A percentile compares a stretch with the other conserved stretches of the same genome.
These are phyloP conservation scores for Apomyelois bistriatella DNA, from an alignment of 2,888 invertebrate genomes.

Conservation along the genomic window DNA sequence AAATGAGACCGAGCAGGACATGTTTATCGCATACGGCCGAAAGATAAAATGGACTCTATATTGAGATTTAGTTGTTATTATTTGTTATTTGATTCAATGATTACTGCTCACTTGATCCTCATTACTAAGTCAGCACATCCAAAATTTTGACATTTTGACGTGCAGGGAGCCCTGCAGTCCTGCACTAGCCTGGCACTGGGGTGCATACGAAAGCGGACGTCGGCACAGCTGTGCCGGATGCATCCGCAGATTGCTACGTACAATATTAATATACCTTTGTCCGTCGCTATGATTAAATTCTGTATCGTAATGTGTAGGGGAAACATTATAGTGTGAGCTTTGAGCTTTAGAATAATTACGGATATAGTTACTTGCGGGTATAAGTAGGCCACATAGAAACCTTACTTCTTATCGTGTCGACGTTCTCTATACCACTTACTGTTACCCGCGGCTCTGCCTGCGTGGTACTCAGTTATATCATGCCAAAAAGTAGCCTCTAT, in stretches of 20 bases:
- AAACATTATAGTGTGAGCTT: not conserved
- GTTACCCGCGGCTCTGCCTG: too few species aligned
- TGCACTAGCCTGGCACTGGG: not conserved
- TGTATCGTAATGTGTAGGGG: not conserved
- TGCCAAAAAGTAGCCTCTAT: too few species aligned
- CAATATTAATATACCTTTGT: constrained; percentile 19
- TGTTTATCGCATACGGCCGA: too few species aligned
- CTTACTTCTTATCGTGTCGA: too few species aligned
- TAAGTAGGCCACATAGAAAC: too few species aligned
- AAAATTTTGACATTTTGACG: constrained; percentile 1
- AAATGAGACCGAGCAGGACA: too few species aligned
- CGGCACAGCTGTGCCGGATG: constrained; percentile 18
- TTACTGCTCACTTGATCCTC: not conserved
- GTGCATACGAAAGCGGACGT: constrained; percentile 17
- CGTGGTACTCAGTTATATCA: too few species aligned
- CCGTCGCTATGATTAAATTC: constrained; percentile 8
- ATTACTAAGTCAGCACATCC: constrained; percentile 36
- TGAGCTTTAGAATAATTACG: not conserved
- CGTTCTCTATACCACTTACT: too few species aligned
- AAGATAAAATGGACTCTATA: too few species aligned
- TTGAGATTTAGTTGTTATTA: too few species aligned
- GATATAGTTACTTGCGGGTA: too few species aligned
- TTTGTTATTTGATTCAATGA: constrained; percentile 22
- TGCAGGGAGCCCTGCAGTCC: not conserved
- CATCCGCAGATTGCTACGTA: constrained; percentile 22